Base-by-base conservation (phyloP, 2,888 invertebrate species). In the Selenia dentaria region DNA sequence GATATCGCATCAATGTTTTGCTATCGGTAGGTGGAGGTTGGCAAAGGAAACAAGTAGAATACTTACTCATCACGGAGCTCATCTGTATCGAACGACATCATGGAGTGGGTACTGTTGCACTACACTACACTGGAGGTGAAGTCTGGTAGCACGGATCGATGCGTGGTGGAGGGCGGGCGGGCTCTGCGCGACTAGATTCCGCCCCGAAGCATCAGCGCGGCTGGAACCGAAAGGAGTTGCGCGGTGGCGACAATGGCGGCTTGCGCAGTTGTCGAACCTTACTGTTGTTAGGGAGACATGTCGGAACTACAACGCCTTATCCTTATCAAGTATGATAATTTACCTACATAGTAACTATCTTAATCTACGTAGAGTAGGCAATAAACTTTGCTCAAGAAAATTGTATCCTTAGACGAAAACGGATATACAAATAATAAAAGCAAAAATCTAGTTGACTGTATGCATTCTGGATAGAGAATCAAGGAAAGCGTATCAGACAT, bases 21-120 rank as follows among this genome's bases (percentile, higher is more conserved):
- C 14, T 2, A 12, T 13, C 20, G 3, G 10, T 16, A 13, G 8
- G 16, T 13, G 18, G 6, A n/a, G 13, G 47, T 29, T 33, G 39
- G 6, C 25, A 27, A 31, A n/a, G n/a, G 20, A n/a, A 28, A 33
- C 8, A 18, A 9, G 4, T 25, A 25, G 2, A n/a, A 35, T 83
- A 94, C 94, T 94, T 82, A 94, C 94, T 94, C 94, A 70, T 94
- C 94, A 51, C 92, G 86, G 57, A 94, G 93, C 70, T 94, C 94
- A 62, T 94, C 94, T 53, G 93, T 93, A 61, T 91, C 91, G 69
- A 94, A 88, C 53, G 94, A 93, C 92, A 92, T 92, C 42, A 57
- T 75, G 58, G 5, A 20, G 29, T 56, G 35, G 56, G 51, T 57
- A 37, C 29, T 61, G 57, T 48, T 51, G 53, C 58, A 59, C 58